phyloP scores from a whole-genome alignment of 1,140 invertebrate genomes.

The Frieseomelitta varia region DNA sequence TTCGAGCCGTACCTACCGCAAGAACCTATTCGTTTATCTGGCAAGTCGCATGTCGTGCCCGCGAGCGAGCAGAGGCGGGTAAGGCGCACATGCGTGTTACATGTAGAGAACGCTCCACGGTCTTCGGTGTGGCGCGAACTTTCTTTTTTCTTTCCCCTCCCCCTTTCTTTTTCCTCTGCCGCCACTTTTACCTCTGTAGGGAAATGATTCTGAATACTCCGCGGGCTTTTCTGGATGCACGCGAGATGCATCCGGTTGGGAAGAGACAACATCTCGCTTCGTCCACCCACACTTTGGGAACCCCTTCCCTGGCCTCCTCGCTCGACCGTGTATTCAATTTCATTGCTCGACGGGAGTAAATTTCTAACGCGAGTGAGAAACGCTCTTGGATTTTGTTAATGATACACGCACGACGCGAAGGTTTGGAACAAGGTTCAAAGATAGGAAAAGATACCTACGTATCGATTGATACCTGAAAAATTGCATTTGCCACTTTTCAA shows the following conservation, averaged over 20 bases:
- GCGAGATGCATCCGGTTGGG: neutral
- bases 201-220: slow-evolving; percentile 14
- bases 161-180: too few relatives aligned
- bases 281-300: neutral
- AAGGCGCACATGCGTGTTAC: slow-evolving; percentile 23
- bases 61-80: neutral
- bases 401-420: neutral
- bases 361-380: neutral
- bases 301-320: neutral
- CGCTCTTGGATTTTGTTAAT: too few relatives aligned
- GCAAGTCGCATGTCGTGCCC: slow-evolving; percentile 44
- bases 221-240: neutral
- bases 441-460: too few relatives aligned
- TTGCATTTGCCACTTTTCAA: too few relatives aligned
- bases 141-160: neutral
- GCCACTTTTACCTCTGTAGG: neutral
- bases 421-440: neutral
- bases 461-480: too few relatives aligned
- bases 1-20: slow-evolving; percentile 67
- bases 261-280: neutral
- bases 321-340: neutral
- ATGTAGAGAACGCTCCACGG: neutral
- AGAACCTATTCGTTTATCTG: slow-evolving; percentile 66
- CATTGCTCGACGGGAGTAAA: neutral
- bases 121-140: neutral